phyloP scores from a whole-genome alignment of 2,888 invertebrate genomes.

The Hanleya hanleyi region DNA sequence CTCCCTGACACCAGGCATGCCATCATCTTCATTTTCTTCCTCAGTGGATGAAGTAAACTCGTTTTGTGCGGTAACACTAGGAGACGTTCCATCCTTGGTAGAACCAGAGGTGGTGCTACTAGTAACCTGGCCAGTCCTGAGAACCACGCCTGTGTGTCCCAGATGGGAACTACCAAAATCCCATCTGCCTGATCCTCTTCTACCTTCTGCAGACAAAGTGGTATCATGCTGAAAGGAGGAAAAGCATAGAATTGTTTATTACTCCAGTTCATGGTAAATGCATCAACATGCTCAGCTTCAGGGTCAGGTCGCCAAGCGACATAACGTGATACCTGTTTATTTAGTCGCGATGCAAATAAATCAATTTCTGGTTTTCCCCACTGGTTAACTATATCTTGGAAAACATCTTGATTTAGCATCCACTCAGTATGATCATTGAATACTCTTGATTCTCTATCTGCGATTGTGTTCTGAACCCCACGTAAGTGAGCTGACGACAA shows the following conservation, averaged over 20 bases:
- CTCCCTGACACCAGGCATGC: neutral
- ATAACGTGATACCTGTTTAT: conserved; percentile 21
- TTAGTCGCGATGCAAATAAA: conserved; percentile 33
- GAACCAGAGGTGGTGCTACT: conserved; percentile 8
- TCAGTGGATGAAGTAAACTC: neutral
- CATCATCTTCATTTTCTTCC: neutral
- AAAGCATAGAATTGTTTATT: conserved; percentile 17
- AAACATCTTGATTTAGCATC: conserved; percentile 21
- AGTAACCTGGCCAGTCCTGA: neutral
- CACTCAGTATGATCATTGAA: conserved; percentile 33
- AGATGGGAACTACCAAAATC: neutral
- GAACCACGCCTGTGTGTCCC: conserved; percentile 11
- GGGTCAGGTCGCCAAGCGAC: conserved; percentile 28
- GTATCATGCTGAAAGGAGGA: conserved; percentile 30
- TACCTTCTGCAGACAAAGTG: conserved; percentile 4
- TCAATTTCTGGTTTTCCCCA: conserved; percentile 13
- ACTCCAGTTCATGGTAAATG: conserved; percentile 28
- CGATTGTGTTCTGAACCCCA: conserved; percentile 18
- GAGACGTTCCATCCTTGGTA: conserved; percentile 5
- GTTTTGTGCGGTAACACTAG: neutral
- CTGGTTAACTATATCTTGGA: neutral
- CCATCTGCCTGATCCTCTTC: neutral
- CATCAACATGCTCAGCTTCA: conserved; percentile 23
- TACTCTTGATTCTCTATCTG: conserved; percentile 20
- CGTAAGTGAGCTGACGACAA: conserved; percentile 26